Evolutionary conservation across 2,888 invertebrate genomes (phyloP).

Genomic region (Ecliptopera silaceata): DNA sequence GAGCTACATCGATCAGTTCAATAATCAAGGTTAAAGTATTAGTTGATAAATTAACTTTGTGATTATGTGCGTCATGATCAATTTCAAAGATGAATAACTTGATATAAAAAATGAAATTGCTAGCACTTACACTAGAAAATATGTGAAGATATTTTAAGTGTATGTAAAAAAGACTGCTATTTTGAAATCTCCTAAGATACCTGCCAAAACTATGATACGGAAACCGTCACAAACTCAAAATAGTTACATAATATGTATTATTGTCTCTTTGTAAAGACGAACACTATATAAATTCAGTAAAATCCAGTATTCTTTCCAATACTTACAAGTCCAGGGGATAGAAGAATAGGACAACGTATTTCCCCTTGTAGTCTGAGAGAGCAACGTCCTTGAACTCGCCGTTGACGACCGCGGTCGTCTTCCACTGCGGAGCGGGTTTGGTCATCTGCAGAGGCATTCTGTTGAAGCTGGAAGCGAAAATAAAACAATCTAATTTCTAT

Average conservation of each 20-base stretch:
- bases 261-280: too few relatives aligned
- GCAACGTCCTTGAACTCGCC: slow-evolving; percentile 92
- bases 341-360: slow-evolving; percentile 96
- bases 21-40: neutral
- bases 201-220: too few relatives aligned
- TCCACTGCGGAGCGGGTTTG: slow-evolving; percentile 91
- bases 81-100: neutral
- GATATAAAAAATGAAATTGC: too few relatives aligned
- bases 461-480: slow-evolving; percentile 65
- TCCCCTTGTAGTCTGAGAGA: slow-evolving; percentile 90
- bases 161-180: too few relatives aligned
- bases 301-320: neutral
- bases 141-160: too few relatives aligned
- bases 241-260: too few relatives aligned
- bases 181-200: too few relatives aligned
- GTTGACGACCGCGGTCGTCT: slow-evolving; percentile 90
- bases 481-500: too few relatives aligned
- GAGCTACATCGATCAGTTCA: neutral
- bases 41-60: neutral
- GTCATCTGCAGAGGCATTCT: slow-evolving; percentile 85
- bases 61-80: neutral
- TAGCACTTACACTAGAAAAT: too few relatives aligned
- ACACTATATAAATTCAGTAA: too few relatives aligned
- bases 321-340: slow-evolving; percentile 95
- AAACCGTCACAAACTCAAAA: too few relatives aligned